Evolutionary conservation across 2,797 vertebrate species (phyloP), one percentile per base, ranked within the genome.

Genomic region (Hybognathus amarus): DNA sequence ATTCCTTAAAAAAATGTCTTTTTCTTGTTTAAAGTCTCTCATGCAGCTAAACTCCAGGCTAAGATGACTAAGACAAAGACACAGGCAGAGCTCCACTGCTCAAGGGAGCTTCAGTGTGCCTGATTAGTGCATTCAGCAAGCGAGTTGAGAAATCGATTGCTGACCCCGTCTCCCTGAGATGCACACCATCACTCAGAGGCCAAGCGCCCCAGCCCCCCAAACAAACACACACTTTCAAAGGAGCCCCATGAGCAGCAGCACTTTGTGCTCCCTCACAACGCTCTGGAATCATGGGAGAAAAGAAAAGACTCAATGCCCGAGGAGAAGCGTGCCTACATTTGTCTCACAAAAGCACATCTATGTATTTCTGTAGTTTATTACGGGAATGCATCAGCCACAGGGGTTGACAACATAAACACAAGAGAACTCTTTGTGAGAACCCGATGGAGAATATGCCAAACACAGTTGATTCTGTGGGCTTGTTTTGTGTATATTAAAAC

Each of bases 61-160:
- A 17, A 79, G 50, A 79, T 20, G 74, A 77, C 42, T 66, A 66
- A 13, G n/a, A 73, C 75, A 56, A 52, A 79, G 70, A 84, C 75
- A 82, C 66, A 69, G 38, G 38, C 56, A 71, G 24, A 78, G 64
- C 69, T 87, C 67, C 63, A 63, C 7, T 3, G 69, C 80, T 83
- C 68, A 69, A 47, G 85, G 69, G 78, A 82, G 80, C 83, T 79
- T 67, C 63, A 69, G 79, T 10, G 45, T 75, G 67, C 54, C 82
- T 84, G 86, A 84, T 89, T 88, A 87, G 82, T 83, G 79, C 71
- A 83, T 84, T 59, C 73, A 85, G 50, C 13, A 59, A 67, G 71
- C 63, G 79, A 73, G 79, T 75, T 79, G 69, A 82, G 63, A 79
- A 78, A 85, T 85, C 83, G 76, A 86, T 89, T 71, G 78, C 76